Base-by-base conservation (phyloP, 2,888 invertebrate genomes). In the Torymus texanus region DNA sequence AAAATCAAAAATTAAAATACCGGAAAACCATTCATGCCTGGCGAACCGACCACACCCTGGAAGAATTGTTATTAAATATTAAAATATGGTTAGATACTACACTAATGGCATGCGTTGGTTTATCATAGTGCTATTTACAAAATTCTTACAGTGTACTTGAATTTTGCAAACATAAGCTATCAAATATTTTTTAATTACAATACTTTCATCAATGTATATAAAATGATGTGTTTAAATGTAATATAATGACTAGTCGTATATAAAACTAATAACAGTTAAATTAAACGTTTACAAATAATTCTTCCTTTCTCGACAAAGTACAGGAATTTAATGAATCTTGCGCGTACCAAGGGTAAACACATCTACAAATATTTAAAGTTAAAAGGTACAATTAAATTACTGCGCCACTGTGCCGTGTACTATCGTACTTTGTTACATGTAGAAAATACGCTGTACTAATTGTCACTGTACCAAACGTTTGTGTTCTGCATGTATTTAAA, bases 21-120 rank as follows among this genome's bases (percentile, higher is more conserved):
- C 94, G 96, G 96, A 93, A 96, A 96, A 92, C 96, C 96, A 91
- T 95, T 96, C 92, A 95, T 96, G 91, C 96, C 96, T 86, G 95
- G 93, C 88, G 95, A 93, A 90, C 96, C 96, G 90, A 94, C 92
- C 88, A 94, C 91, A 90, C 96, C 96, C 96, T 96, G 94, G 85
- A 89, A 90, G 90, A 90, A 91, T 90, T 85, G 89, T 89, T 90
- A 88, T 87, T 86, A 85, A 86, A 88, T 87, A 88, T 88, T 88
- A 89, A 87, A 67, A 77, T 56, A 78, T 53, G n/a, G 75, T 78
- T 78, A 78, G 58, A 24, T 53, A 56, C 82, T 85, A 84, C 55
- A 29, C 29, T 70, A 62, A 41, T 41, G 13, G 3, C 75, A 75
- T 68, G 61, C 80, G n/a, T 29, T 51, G 16, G n/a, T 29, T 63